A percentile compares a stretch with the other conserved stretches of the same genome.
phyloP scores from a whole-genome alignment of 2,888 invertebrate genomes.

The Drosophila neotestacea region DNA sequence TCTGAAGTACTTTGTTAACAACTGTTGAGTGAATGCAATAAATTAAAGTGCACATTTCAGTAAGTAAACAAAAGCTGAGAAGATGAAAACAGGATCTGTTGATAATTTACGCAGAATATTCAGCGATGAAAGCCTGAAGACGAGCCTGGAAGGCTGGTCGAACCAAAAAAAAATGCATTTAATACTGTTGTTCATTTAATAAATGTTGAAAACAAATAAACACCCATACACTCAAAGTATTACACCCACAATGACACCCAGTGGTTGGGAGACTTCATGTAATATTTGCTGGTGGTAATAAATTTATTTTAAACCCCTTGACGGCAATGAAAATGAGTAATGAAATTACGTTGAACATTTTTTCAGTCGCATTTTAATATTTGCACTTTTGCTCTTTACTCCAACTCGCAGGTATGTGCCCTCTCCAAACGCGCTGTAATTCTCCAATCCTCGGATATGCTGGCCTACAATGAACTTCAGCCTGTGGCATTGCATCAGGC shows the following conservation, averaged over 20 bases:
- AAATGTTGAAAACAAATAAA: constrained; percentile 72
- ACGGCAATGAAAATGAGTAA: constrained; percentile 44
- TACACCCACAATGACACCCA: neutral
- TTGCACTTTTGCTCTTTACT: constrained; percentile 35
- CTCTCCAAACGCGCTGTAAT: constrained; percentile 89
- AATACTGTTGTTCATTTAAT: constrained; percentile 73
- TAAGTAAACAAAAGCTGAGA: constrained; percentile 39
- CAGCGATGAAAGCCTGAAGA: constrained; percentile 25
- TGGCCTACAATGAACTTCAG: constrained; percentile 84
- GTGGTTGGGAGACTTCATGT: constrained; percentile 25
- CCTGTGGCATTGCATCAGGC: constrained; percentile 63
- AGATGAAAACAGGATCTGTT: neutral
- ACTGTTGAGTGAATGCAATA: constrained; percentile 45
- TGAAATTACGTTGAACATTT: constrained; percentile 55
- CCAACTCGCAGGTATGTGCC: constrained; percentile 89
- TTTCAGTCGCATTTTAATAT: constrained; percentile 37
- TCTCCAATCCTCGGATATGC: constrained; percentile 86
- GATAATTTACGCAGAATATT: neutral
- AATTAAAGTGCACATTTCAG: constrained; percentile 51
- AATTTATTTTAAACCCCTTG: constrained; percentile 67
- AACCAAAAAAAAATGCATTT: constrained; percentile 58
- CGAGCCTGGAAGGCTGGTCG: neutral
- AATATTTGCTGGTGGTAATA: constrained; percentile 58
- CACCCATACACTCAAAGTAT: constrained; percentile 18
- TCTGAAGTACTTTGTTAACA: constrained; percentile 49